phyloP scores from a whole-genome alignment of 2,113 vertebrate genomes.

The Grantiella picta region DNA sequence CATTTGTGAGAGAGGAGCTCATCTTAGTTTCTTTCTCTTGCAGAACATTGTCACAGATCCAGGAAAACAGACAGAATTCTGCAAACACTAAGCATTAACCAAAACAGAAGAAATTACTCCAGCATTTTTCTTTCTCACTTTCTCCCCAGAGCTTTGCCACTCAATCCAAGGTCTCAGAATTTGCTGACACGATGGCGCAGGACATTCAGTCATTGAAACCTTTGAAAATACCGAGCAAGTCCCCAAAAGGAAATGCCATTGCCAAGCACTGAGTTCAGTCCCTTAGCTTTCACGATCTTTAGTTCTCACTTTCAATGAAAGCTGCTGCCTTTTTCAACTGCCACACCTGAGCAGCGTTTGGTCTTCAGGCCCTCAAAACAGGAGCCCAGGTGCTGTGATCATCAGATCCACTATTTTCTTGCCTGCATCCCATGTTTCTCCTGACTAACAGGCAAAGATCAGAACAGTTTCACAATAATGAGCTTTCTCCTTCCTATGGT shows the following conservation, averaged over 20 bases:
- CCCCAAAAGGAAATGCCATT: neutral
- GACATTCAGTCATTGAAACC: neutral
- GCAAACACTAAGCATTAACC: slow-evolving; percentile 19
- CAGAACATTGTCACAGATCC: slow-evolving; percentile 17
- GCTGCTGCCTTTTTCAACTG: neutral
- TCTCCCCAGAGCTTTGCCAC: neutral
- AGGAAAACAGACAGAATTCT: slow-evolving; percentile 12
- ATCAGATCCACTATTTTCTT: neutral
- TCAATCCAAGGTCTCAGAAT: neutral
- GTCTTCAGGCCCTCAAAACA: neutral
- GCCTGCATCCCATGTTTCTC: neutral
- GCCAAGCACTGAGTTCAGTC: neutral
- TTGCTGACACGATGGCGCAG: neutral
- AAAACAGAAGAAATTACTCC: slow-evolving; percentile 25
- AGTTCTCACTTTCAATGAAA: neutral
- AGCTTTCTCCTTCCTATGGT: neutral
- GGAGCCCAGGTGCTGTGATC: neutral
- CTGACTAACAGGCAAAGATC: neutral
- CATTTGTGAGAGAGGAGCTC: neutral
- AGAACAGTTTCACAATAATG: neutral
- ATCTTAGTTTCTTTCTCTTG: slow-evolving; percentile 2
- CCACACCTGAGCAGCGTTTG: neutral
- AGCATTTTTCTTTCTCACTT: neutral
- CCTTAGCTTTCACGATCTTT: neutral
- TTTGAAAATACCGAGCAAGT: neutral